phyloP scores from a whole-genome alignment of 2,888 invertebrate genomes.

The Rhamnusium bicolor region DNA sequence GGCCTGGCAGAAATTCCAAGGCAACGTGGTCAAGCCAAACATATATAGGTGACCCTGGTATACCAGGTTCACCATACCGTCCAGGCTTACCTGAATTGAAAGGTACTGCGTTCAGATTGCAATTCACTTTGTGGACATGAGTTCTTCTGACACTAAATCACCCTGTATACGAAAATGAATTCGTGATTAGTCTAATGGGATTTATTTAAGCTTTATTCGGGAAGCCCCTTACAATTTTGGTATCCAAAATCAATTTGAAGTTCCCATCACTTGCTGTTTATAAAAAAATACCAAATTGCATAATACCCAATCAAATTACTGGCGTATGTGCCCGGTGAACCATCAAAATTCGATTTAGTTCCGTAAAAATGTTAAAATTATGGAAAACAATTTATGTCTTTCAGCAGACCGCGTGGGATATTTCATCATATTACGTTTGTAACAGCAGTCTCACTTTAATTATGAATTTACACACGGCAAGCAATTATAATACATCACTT shows the following conservation, averaged over 20 bases:
- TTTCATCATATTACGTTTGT: background rate
- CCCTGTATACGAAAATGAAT: no score
- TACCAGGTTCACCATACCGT: no score
- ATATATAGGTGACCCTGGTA: no score
- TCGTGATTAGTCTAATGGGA: background rate
- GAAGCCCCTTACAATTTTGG: background rate
- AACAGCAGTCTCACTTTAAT: constrained; percentile 13
- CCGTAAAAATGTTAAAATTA: background rate
- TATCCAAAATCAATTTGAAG: background rate
- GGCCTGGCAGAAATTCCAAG: no score
- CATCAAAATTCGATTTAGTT: background rate
- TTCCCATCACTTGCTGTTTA: background rate
- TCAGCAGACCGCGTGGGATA: background rate
- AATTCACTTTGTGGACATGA: no score
- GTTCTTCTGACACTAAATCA: no score
- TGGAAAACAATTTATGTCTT: background rate
- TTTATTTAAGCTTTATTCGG: background rate
- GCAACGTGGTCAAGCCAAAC: no score
- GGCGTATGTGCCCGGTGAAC: background rate
- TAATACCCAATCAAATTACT: background rate
- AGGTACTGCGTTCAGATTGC: no score
- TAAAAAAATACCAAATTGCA: background rate
- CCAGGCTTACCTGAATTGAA: no score
- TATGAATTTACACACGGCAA: constrained; percentile 23
- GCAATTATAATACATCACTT: constrained; percentile 33